Percentiles rank a stretch among this genome's conserved stretches.
These are phyloP conservation scores for Uria lomvia DNA, from an alignment of 2,113 vertebrate genomes.

Conservation along the genomic window DNA sequence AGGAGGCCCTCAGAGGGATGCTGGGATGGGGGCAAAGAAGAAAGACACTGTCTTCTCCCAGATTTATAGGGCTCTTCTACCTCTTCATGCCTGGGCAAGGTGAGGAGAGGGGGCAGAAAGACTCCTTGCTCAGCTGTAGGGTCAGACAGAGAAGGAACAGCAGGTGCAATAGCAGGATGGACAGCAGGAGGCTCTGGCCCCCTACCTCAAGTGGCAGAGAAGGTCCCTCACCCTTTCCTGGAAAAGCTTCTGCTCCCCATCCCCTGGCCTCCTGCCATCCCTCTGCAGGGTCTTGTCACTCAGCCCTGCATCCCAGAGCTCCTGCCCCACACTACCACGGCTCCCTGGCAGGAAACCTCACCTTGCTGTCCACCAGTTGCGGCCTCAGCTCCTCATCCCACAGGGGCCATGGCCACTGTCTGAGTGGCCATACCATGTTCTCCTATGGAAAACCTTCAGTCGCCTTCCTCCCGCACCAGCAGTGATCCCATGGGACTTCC, in stretches of 20 bases:
- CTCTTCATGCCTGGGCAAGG: not conserved
- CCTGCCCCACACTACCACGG: not conserved
- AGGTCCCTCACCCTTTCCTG: not conserved
- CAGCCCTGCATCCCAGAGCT: not conserved
- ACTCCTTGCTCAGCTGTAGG: accelerated
- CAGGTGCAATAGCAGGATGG: not conserved
- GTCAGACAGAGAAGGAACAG: not conserved
- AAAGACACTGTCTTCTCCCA: not conserved
- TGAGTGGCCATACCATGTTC: not conserved
- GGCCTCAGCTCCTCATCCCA: not conserved
- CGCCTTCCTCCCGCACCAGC: not conserved
- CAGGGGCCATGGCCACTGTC: not conserved
- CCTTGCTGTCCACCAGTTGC: not conserved
- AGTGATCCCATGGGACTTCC: not conserved
- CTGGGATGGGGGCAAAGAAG: not conserved
- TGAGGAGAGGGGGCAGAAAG: accelerated
- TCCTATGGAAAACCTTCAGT: not conserved
- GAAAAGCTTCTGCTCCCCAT: not conserved
- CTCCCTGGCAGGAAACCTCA: not conserved
- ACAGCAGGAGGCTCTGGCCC: not conserved
- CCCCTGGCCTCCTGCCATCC: accelerated
- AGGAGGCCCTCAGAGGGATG: not conserved
- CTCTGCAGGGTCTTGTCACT: not conserved
- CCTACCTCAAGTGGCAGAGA: not conserved
- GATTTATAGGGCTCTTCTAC: not conserved